phyloP scores from a whole-genome alignment of 2,797 vertebrate species.

The Hippopotamyrus pictus region DNA sequence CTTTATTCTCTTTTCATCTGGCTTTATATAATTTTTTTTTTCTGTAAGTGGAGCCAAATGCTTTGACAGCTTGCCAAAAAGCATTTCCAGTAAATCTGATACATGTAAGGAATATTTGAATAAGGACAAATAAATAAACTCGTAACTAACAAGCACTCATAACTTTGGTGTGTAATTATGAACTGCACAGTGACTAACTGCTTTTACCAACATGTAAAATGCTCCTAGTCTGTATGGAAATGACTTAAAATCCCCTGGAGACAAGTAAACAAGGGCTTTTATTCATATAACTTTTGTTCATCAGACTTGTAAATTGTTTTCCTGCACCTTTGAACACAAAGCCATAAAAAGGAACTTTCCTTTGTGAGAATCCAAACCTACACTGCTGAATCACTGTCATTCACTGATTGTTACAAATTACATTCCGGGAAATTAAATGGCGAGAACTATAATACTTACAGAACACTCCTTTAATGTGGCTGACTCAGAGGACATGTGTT shows the following conservation, averaged over 20 bases:
- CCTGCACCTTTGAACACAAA: background rate
- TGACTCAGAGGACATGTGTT: background rate
- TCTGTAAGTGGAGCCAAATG: conserved; percentile 72
- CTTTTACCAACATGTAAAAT: conserved; percentile 23
- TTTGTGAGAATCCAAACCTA: conserved; percentile 20
- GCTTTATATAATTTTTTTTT: conserved; percentile 64
- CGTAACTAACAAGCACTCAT: conserved; percentile 57
- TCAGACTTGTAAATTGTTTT: background rate
- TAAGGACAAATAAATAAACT: conserved; percentile 66
- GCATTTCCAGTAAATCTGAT: conserved; percentile 67
- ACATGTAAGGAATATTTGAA: conserved; percentile 65
- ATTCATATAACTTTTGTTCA: background rate
- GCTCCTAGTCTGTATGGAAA: conserved; percentile 15
- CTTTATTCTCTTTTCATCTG: conserved; percentile 70
- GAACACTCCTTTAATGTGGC: background rate
- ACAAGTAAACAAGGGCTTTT: background rate
- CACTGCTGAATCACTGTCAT: conserved; percentile 29
- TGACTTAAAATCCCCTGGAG: conserved; percentile 16
- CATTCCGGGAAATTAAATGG: conserved; percentile 31
- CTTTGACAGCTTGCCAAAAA: conserved; percentile 56
- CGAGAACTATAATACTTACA: conserved; percentile 20
- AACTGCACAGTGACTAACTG: conserved; percentile 17
- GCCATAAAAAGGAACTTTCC: background rate
- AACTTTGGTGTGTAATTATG: conserved; percentile 61
- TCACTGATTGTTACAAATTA: conserved; percentile 22